These are phyloP conservation scores for Heteractis magnifica DNA, from an alignment of 92 coral and sea anemone species.

Conservation along the genomic window DNA sequence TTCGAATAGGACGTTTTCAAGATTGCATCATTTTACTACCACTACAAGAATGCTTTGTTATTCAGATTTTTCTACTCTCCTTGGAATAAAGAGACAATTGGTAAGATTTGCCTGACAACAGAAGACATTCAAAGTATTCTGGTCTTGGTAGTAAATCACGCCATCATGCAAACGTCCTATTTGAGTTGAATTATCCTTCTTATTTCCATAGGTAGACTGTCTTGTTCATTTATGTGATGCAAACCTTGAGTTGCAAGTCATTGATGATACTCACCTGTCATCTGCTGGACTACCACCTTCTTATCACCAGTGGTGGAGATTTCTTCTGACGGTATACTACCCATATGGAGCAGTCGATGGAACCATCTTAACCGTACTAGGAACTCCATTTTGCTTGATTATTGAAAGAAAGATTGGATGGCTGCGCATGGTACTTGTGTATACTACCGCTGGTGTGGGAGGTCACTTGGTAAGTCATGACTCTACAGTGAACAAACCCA, in stretches of 20 bases:
- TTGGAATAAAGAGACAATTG: no score
- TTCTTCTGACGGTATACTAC: slow-evolving; percentile 40
- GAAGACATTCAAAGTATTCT: no score
- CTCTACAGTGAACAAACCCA: no score
- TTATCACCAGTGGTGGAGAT: slow-evolving; percentile 62
- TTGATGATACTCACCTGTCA: slow-evolving; percentile 8
- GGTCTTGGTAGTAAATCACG: no score
- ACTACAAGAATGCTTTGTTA: no score
- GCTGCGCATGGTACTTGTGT: slow-evolving; percentile 59
- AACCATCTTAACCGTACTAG: slow-evolving; percentile 15
- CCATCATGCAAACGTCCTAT: no score
- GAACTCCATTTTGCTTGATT: slow-evolving; percentile 35
- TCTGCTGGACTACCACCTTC: slow-evolving; percentile 32
- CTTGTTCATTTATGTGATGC: slow-evolving; percentile 27
- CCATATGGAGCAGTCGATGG: slow-evolving; percentile 61
- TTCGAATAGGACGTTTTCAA: no score
- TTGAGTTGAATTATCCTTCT: background rate
- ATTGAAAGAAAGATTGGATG: slow-evolving; percentile 56
- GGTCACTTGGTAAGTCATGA: slow-evolving; percentile 54
- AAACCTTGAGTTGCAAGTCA: background rate
- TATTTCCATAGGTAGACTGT: slow-evolving; percentile 41
- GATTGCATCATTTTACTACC: no score
- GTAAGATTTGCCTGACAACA: no score
- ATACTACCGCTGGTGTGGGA: slow-evolving; percentile 57
- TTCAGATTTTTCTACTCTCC: no score